Percentiles rank a stretch among this genome's conserved stretches.
Evolutionary conservation across 2,797 vertebrate genomes (phyloP).

Genomic region (Eleutherodactylus coqui): DNA sequence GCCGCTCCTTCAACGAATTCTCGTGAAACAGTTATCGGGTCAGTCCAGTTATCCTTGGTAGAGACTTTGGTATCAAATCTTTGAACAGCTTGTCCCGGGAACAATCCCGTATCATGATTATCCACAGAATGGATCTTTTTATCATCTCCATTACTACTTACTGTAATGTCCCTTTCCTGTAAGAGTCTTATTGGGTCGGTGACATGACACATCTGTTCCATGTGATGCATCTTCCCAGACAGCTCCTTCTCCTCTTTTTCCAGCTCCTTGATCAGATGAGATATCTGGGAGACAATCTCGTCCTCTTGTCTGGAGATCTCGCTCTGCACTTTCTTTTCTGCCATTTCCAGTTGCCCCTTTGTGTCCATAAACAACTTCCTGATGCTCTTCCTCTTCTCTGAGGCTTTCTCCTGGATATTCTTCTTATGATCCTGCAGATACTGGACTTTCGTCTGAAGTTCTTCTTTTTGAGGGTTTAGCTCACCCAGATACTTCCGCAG

Average conservation of each 20-base stretch:
- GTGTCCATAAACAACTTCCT: not conserved
- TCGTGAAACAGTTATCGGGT: not conserved
- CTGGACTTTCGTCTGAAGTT: not conserved
- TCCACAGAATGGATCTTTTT: not conserved
- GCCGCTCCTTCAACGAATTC: not conserved
- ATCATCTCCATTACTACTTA: not conserved
- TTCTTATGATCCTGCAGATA: not conserved
- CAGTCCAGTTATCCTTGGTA: not conserved
- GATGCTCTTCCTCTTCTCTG: not conserved
- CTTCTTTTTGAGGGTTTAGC: not conserved
- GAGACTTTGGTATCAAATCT: not conserved
- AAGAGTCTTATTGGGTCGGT: constrained; percentile 30
- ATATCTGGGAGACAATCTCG: not conserved
- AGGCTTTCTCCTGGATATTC: not conserved
- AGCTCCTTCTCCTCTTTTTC: constrained; percentile 28
- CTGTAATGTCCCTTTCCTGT: constrained; percentile 10
- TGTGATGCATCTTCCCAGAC: constrained; percentile 9
- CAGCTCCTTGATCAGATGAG: not conserved
- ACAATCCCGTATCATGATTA: not conserved
- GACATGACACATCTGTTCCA: constrained; percentile 19
- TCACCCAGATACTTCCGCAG: not conserved
- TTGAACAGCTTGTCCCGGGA: not conserved
- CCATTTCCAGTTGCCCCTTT: not conserved
- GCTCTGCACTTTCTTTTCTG: not conserved
- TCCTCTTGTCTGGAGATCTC: constrained; percentile 30